phyloP scores from a whole-genome alignment of 2,888 invertebrate genomes.

The Hedychridium roseum region DNA sequence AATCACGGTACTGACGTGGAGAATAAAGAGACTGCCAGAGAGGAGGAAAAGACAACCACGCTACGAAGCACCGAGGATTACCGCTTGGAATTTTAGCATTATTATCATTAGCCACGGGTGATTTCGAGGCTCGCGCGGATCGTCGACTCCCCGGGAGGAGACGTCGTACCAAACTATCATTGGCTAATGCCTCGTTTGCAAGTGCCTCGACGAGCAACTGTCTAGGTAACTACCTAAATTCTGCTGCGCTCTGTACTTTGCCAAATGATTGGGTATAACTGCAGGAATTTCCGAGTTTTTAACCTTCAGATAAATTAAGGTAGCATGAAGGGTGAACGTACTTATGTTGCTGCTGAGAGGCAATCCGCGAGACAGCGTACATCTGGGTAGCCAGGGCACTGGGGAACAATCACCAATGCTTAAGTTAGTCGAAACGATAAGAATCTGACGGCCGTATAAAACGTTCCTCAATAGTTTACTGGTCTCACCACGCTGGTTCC shows the following conservation, averaged over 20 bases:
- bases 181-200: no score
- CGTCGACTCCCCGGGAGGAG: no score
- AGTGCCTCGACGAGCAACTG: no score
- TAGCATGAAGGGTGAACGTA: conserved; percentile 71
- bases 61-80: neutral
- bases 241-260: no score
- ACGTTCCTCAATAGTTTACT: conserved; percentile 10
- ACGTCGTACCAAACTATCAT: no score
- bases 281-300: conserved; percentile 50
- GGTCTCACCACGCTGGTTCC: conserved; percentile 37
- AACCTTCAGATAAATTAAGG: conserved; percentile 58
- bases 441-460: conserved; percentile 39
- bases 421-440: conserved; percentile 61
- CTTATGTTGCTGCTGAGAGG: conserved; percentile 93
- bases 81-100: no score
- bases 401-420: conserved; percentile 71
- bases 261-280: conserved; percentile 59
- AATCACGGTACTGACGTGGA: conserved; percentile 6
- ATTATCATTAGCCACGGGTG: no score
- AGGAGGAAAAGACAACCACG: neutral
- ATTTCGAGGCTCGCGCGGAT: no score
- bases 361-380: conserved; percentile 91
- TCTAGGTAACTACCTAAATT: no score
- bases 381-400: conserved; percentile 97
- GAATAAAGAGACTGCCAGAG: conserved; percentile 12